These are phyloP conservation scores for Manacus vitellinus DNA, from an alignment of 2,113 vertebrate genomes.

Conservation along the genomic window DNA sequence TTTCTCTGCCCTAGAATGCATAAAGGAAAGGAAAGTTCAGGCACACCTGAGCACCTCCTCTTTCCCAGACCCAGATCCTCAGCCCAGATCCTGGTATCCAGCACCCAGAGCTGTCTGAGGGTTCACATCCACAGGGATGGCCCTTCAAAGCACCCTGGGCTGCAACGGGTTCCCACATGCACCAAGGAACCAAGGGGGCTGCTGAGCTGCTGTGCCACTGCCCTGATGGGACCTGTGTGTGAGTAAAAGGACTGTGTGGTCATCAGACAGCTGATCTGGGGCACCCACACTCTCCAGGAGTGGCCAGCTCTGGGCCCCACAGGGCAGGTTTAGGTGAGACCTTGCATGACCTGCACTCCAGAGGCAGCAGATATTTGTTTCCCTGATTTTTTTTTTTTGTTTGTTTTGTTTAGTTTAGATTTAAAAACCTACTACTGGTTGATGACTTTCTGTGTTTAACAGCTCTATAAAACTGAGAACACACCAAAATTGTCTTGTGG, in stretches of 20 bases:
- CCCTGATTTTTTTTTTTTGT: not conserved
- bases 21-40: not conserved
- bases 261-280: not conserved
- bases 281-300: not conserved
- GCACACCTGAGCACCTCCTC: not conserved
- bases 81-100: not conserved
- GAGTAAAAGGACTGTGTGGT: not conserved
- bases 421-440: not conserved
- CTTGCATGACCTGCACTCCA: not conserved
- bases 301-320: not conserved
- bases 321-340: not conserved
- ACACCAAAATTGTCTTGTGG: not conserved
- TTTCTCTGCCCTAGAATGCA: not conserved
- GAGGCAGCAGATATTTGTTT: not conserved
- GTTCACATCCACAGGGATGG: not conserved
- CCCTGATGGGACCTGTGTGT: not conserved
- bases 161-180: not conserved
- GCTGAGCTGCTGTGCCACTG: not conserved
- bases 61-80: not conserved
- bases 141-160: fast-evolving
- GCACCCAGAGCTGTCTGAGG: not conserved
- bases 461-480: not conserved
- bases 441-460: not conserved
- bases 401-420: not conserved
- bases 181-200: not conserved